Evolutionary conservation across 2,113 vertebrate species (phyloP).

Genomic region (Ochotona curzoniae): DNA sequence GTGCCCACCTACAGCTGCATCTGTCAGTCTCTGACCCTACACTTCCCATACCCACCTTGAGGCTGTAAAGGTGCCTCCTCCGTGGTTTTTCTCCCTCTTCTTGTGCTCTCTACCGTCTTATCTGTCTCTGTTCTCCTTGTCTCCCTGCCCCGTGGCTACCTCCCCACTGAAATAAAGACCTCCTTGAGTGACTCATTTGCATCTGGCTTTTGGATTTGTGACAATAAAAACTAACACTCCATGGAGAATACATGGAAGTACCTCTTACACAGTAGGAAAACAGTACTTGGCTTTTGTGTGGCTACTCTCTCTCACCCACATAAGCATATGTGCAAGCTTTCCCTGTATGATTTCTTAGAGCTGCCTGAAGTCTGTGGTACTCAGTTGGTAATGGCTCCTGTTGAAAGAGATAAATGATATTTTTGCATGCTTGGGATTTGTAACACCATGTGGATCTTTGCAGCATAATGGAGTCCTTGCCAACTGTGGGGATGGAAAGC

Average conservation of each 20-base stretch:
- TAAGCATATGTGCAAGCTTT: not conserved
- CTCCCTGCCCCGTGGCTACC: too few relatives aligned
- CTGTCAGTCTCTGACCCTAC: too few relatives aligned
- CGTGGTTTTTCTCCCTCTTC: too few relatives aligned
- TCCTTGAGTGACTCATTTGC: too few relatives aligned
- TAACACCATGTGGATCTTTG: not conserved
- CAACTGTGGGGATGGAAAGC: not conserved
- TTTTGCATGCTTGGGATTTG: not conserved
- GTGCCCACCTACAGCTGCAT: too few relatives aligned
- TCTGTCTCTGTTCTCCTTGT: too few relatives aligned
- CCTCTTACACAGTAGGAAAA: not conserved
- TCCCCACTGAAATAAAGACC: too few relatives aligned
- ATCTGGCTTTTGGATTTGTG: too few relatives aligned
- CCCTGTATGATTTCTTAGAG: not conserved
- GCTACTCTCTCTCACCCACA: not conserved
- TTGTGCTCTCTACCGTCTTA: too few relatives aligned
- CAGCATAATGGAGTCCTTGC: not conserved
- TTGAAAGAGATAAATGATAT: not conserved
- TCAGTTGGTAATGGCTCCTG: not conserved
- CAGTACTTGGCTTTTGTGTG: not conserved
- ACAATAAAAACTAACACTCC: not conserved
- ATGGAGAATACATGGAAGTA: not conserved
- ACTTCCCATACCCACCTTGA: too few relatives aligned
- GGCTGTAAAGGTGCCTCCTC: too few relatives aligned
- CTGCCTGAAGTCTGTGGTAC: not conserved